Evolutionary conservation across 2,888 invertebrate species (phyloP).

Genomic region (Zhuqinia jingwanae): DNA sequence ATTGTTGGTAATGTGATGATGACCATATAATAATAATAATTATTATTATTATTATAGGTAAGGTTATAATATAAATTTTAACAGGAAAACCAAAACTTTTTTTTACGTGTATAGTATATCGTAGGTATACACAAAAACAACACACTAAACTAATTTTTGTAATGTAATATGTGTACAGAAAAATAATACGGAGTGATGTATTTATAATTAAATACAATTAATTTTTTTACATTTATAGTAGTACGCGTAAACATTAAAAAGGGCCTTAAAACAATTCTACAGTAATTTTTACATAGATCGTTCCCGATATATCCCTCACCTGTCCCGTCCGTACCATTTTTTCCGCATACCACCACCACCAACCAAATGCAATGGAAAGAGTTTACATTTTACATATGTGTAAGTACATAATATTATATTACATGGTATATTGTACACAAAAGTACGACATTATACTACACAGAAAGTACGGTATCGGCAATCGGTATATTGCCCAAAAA

Average conservation of each 20-base stretch:
- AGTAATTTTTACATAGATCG: conserved; percentile 63
- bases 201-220: conserved; percentile 56
- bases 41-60: too few relatives aligned
- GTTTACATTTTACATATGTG: too few relatives aligned
- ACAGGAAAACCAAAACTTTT: conserved; percentile 17
- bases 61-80: too few relatives aligned
- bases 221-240: conserved; percentile 48
- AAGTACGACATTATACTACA: too few relatives aligned
- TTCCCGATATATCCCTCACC: conserved; percentile 73
- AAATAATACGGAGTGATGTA: conserved; percentile 29
- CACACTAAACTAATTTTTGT: neutral
- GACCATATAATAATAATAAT: conserved; percentile 3
- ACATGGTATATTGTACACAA: too few relatives aligned
- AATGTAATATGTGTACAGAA: neutral
- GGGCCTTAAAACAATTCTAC: conserved; percentile 60
- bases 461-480: too few relatives aligned
- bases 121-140: conserved; percentile 20
- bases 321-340: conserved; percentile 72
- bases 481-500: too few relatives aligned
- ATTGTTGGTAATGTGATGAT: conserved; percentile 1
- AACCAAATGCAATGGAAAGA: conserved; percentile 24
- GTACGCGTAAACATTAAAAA: conserved; percentile 64
- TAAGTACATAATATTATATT: too few relatives aligned
- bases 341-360: conserved; percentile 73
- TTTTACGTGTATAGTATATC: too few relatives aligned